Evolutionary conservation across 1,140 invertebrate species (phyloP).

Genomic region (Meteorus sp.): DNA sequence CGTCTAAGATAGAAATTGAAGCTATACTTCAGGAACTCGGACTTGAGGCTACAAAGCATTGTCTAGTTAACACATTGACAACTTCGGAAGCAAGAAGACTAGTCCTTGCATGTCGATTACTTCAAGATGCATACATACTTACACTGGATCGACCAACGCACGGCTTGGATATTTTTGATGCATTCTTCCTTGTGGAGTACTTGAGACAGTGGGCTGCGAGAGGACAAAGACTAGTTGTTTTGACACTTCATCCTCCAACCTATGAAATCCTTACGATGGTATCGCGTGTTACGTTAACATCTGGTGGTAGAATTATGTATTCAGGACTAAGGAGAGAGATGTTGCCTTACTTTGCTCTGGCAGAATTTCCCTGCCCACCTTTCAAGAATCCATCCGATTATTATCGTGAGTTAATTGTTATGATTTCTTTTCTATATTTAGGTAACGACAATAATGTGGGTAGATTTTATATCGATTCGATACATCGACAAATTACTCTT

Average conservation of each 20-base stretch:
- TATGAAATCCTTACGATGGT: constrained; percentile 96
- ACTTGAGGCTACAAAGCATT: constrained; percentile 74
- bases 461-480: too few relatives aligned
- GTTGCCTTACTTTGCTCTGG: constrained; percentile 89
- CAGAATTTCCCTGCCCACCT: constrained; percentile 92
- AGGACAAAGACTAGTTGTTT: constrained; percentile 79
- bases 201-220: constrained; percentile 88
- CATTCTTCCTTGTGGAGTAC: constrained; percentile 93
- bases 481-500: too few relatives aligned
- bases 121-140: constrained; percentile 82
- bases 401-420: constrained; percentile 84
- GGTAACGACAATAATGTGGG: too few relatives aligned
- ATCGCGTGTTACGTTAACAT: constrained; percentile 81
- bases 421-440: too few relatives aligned
- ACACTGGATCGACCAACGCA: constrained; percentile 86
- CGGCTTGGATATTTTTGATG: constrained; percentile 95
- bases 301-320: constrained; percentile 87
- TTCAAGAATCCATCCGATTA: constrained; percentile 97
- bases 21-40: constrained; percentile 80
- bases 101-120: constrained; percentile 83
- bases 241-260: constrained; percentile 91
- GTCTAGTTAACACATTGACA: constrained; percentile 72
- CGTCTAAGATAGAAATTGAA: constrained; percentile 51
- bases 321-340: constrained; percentile 86
- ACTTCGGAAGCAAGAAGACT: constrained; percentile 82